phyloP scores from a whole-genome alignment of 23 tunicate species.

The Ascidia mentula region DNA sequence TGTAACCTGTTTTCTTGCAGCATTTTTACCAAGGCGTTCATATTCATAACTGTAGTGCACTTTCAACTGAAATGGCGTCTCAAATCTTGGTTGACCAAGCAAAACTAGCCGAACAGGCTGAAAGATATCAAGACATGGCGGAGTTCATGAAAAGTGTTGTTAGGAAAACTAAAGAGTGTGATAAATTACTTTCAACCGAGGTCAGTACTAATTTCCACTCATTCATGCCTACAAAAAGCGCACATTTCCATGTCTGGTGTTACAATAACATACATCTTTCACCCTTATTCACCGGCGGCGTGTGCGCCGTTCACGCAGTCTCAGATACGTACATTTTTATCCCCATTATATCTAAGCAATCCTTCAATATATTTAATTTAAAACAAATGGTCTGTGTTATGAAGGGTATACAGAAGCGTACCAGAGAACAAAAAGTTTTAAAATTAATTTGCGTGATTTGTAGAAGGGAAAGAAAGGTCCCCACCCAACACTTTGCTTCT shows the following conservation, averaged over 20 bases:
- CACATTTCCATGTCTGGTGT: background rate
- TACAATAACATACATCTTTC: too few species aligned
- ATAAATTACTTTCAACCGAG: background rate
- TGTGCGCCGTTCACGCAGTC: background rate
- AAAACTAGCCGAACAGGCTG: conserved; percentile 33
- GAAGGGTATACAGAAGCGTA: too few species aligned
- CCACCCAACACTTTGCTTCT: too few species aligned
- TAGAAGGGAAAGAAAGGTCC: too few species aligned
- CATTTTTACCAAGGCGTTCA: too few species aligned
- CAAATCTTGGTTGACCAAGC: background rate
- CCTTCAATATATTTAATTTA: background rate
- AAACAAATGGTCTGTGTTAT: too few species aligned
- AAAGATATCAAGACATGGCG: conserved; percentile 28
- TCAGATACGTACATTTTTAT: background rate
- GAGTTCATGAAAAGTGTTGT: background rate
- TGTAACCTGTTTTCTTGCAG: too few species aligned
- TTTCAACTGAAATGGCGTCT: background rate
- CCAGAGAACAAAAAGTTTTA: too few species aligned
- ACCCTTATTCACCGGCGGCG: background rate
- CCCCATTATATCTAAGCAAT: background rate
- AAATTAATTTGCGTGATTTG: too few species aligned
- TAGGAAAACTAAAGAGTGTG: background rate
- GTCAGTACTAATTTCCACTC: background rate
- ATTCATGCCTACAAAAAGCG: background rate
- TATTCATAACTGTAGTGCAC: too few species aligned